These are phyloP conservation scores for Sarotherodon lohbergeri DNA, from an alignment of 2,113 vertebrate genomes.

Conservation along the genomic window DNA sequence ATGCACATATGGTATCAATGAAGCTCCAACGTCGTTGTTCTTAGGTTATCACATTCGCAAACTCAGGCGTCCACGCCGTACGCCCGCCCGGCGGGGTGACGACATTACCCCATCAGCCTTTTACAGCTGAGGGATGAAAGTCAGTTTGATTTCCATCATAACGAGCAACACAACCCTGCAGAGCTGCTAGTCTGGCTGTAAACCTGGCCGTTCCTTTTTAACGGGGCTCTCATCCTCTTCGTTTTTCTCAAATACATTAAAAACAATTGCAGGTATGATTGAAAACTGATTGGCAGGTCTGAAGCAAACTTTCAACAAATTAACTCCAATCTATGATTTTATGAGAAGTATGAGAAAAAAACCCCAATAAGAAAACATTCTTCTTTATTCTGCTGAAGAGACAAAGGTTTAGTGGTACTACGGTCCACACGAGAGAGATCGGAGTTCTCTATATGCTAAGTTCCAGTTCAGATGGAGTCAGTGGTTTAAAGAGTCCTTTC, in stretches of 20 bases:
- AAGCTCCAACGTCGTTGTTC: background rate
- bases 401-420: background rate
- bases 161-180: background rate
- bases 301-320: background rate
- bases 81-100: background rate
- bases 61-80: background rate
- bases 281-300: background rate
- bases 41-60: background rate
- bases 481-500: background rate
- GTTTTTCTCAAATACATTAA: background rate
- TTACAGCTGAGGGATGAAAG: background rate
- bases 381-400: background rate
- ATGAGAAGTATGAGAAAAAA: background rate
- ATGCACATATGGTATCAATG: rapidly evolving
- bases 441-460: background rate
- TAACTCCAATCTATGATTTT: background rate
- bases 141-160: background rate
- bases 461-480: rapidly evolving
- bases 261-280: background rate
- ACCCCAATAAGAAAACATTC: background rate
- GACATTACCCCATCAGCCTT: background rate
- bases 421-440: background rate
- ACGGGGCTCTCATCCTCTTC: background rate
- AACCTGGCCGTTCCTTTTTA: background rate
- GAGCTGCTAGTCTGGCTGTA: background rate